Evolutionary conservation across 2,797 vertebrate genomes (phyloP).

Genomic region (Argyrosomus regius): DNA sequence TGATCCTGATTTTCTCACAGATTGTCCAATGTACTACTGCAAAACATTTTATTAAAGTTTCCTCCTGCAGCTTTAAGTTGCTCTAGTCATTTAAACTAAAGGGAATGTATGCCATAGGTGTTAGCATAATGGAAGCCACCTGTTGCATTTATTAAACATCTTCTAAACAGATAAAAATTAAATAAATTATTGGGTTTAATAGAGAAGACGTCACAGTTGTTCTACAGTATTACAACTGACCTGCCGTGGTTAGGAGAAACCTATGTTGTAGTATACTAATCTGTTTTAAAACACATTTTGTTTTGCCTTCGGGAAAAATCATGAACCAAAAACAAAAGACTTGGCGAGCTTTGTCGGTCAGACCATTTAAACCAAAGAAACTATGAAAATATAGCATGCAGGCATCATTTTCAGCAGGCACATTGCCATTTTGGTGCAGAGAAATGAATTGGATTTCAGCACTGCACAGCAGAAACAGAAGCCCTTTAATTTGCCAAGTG

Average conservation of each 20-base stretch:
- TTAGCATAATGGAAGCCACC: too few relatives aligned
- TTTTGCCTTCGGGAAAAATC: neutral
- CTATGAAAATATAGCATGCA: neutral
- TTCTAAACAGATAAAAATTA: neutral
- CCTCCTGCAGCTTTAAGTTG: too few relatives aligned
- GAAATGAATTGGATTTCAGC: neutral
- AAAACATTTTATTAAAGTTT: too few relatives aligned
- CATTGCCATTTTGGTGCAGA: neutral
- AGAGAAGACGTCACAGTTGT: neutral
- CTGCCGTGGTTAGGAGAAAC: too few relatives aligned
- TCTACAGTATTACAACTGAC: neutral
- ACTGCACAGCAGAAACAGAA: constrained; percentile 7
- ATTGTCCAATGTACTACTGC: too few relatives aligned
- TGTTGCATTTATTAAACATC: neutral
- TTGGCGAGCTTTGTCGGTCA: neutral
- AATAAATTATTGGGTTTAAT: neutral
- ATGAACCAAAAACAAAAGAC: neutral
- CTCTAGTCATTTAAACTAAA: neutral
- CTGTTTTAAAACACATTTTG: neutral
- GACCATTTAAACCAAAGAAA: neutral
- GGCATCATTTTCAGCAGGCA: neutral
- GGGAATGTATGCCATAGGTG: neutral
- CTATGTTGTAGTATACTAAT: neutral
- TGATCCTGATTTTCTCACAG: too few relatives aligned
- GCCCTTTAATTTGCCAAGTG: constrained; percentile 37